Evolutionary conservation across 1,140 invertebrate species (phyloP).

Genomic region (Drosophila triauraria): DNA sequence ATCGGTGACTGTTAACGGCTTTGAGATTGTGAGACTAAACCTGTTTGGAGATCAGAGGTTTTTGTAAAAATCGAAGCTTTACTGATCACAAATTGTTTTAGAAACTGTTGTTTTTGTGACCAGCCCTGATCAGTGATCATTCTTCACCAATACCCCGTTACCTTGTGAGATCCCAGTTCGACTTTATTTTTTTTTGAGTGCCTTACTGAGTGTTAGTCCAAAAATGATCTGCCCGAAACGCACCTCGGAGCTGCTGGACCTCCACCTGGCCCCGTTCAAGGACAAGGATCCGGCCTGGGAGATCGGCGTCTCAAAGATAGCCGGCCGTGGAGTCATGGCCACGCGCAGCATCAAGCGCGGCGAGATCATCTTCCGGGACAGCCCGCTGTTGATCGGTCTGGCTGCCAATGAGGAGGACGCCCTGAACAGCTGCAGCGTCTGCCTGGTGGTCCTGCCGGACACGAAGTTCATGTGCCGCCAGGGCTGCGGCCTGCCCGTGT

Average conservation of each 20-base stretch:
- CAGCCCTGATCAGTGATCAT: not conserved
- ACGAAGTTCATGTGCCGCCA: slow-evolving; percentile 85
- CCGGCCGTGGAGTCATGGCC: slow-evolving; percentile 88
- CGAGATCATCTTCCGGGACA: slow-evolving; percentile 90
- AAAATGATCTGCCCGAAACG: slow-evolving; percentile 82
- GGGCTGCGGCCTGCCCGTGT: slow-evolving; percentile 84
- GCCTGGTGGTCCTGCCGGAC: slow-evolving; percentile 79
- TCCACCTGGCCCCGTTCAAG: slow-evolving; percentile 80
- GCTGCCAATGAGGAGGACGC: slow-evolving; percentile 79
- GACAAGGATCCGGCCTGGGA: slow-evolving; percentile 84
- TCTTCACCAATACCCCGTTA: slow-evolving; percentile 1
- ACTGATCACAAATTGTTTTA: no score
- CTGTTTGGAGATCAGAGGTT: not conserved
- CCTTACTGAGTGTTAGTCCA: slow-evolving; percentile 12
- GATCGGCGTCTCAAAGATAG: slow-evolving; percentile 76
- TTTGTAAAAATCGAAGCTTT: not conserved
- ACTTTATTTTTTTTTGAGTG: slow-evolving; percentile 48
- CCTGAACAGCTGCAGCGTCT: slow-evolving; percentile 74
- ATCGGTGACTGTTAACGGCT: not conserved
- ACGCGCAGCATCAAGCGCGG: slow-evolving; percentile 87
- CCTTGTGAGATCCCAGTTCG: not conserved
- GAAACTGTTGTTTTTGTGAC: no score
- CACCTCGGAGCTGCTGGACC: slow-evolving; percentile 75
- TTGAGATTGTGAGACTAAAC: not conserved
- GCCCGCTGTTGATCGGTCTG: slow-evolving; percentile 88